Percentiles rank a stretch among this genome's conserved stretches.
Evolutionary conservation across 2,888 invertebrate species (phyloP).

Genomic region (Clivina fossor): DNA sequence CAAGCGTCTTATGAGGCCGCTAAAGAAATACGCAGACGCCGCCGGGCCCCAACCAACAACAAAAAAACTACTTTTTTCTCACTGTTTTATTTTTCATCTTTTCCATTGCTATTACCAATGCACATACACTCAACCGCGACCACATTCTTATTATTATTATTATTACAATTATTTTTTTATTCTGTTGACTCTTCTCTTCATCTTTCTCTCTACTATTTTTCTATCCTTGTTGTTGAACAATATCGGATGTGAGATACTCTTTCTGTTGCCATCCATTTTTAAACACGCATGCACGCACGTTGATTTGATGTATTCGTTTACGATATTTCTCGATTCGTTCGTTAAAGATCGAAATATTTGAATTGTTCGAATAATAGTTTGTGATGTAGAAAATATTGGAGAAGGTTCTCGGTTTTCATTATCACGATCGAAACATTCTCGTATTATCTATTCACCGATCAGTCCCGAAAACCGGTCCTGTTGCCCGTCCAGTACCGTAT

Average conservation of each 20-base stretch:
- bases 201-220: constrained; percentile 5
- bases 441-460: constrained; percentile 22
- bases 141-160: constrained; percentile 4
- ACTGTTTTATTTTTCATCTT: constrained; percentile 24
- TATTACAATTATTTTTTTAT: constrained; percentile 10
- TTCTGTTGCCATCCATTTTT: constrained; percentile 9
- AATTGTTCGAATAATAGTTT: not conserved
- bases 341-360: not conserved
- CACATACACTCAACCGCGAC: constrained; percentile 13
- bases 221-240: constrained; percentile 16
- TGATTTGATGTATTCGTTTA: not conserved
- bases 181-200: not conserved
- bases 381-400: not conserved
- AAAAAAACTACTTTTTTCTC: constrained; percentile 11
- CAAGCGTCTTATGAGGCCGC: constrained; percentile 35
- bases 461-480: constrained; percentile 26
- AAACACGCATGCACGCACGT: constrained; percentile 17
- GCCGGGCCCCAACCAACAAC: constrained; percentile 11
- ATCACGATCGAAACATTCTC: constrained; percentile 27
- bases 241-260: constrained; percentile 1
- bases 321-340: not conserved
- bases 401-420: not conserved
- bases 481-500: not conserved
- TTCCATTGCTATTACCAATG: constrained; percentile 12
- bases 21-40: constrained; percentile 28